phyloP scores from a whole-genome alignment of 2,113 vertebrate genomes.

The Lagopus muta region DNA sequence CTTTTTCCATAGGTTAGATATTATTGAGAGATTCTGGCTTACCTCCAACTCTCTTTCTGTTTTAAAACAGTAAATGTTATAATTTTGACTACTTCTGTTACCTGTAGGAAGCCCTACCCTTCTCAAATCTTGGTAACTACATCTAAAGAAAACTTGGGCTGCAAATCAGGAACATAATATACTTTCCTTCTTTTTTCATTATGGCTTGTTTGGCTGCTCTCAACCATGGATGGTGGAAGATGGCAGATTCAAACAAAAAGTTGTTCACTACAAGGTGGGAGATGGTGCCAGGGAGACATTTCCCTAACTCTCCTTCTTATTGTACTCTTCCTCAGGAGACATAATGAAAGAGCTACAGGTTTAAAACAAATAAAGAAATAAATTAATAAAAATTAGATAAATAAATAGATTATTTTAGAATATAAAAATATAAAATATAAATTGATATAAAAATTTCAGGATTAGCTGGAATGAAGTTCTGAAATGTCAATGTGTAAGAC shows the following conservation, averaged over 20 bases:
- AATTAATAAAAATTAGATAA: not conserved
- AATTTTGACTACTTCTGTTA: not conserved
- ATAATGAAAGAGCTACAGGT: not conserved
- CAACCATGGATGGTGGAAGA: not conserved
- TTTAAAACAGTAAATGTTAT: not conserved
- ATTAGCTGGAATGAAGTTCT: not conserved
- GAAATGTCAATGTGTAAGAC: not conserved
- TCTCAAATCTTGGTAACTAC: not conserved
- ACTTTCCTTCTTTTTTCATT: not conserved
- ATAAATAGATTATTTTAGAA: too few relatives aligned
- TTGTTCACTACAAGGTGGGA: not conserved
- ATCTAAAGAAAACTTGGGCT: not conserved
- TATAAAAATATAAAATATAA: not conserved
- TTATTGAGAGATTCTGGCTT: not conserved
- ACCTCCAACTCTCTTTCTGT: not conserved
- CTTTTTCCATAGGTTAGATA: not conserved
- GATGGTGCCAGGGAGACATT: not conserved
- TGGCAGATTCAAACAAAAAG: not conserved
- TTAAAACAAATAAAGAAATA: not conserved
- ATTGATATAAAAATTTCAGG: not conserved
- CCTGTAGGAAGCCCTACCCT: not conserved
- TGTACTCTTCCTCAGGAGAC: not conserved
- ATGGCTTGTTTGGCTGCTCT: not conserved
- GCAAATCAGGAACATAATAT: not conserved
- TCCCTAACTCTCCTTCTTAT: not conserved